Conservation (phyloP, 1,140 invertebrate genomes). For the Leptinotarsa defecta region DNA sequence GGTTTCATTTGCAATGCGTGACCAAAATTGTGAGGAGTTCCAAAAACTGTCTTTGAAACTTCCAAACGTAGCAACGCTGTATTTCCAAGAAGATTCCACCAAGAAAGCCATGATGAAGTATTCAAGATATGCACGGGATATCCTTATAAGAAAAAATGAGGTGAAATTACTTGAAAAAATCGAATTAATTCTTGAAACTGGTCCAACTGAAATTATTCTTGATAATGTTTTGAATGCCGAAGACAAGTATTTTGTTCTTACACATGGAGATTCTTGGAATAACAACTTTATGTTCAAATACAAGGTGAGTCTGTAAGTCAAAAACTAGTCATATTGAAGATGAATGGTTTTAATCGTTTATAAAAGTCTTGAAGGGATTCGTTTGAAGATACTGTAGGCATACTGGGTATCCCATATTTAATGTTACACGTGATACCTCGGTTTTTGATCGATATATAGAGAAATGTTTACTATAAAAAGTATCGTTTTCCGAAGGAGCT, state of each 20-base stretch:
- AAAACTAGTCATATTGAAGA: too few relatives aligned
- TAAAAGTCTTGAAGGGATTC: too few relatives aligned
- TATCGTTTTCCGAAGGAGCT: too few relatives aligned
- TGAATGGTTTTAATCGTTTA: too few relatives aligned
- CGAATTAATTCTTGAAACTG: slow-evolving; percentile 25
- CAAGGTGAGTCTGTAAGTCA: slow-evolving; percentile 34
- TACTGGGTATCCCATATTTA: too few relatives aligned
- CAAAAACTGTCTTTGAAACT: slow-evolving; percentile 30
- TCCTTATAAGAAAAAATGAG: slow-evolving; percentile 32
- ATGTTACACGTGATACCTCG: too few relatives aligned
- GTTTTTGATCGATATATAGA: too few relatives aligned
- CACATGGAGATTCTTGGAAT: slow-evolving; percentile 63
- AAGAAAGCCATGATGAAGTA: slow-evolving; percentile 22
- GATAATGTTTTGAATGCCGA: slow-evolving; percentile 60
- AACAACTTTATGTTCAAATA: slow-evolving; percentile 63
- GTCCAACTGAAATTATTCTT: slow-evolving; percentile 29
- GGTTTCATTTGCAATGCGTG: slow-evolving; percentile 58
- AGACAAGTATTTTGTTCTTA: slow-evolving; percentile 56
- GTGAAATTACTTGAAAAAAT: slow-evolving; percentile 26
- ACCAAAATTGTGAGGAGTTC: slow-evolving; percentile 52
- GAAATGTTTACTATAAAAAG: too few relatives aligned
- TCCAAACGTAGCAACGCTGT: not conserved
- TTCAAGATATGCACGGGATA: slow-evolving; percentile 15
- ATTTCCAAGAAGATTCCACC: slow-evolving; percentile 12
- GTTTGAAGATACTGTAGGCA: too few relatives aligned